Evolutionary conservation across 2,888 invertebrate species (phyloP).

Genomic region (Stictocephala bisonia): DNA sequence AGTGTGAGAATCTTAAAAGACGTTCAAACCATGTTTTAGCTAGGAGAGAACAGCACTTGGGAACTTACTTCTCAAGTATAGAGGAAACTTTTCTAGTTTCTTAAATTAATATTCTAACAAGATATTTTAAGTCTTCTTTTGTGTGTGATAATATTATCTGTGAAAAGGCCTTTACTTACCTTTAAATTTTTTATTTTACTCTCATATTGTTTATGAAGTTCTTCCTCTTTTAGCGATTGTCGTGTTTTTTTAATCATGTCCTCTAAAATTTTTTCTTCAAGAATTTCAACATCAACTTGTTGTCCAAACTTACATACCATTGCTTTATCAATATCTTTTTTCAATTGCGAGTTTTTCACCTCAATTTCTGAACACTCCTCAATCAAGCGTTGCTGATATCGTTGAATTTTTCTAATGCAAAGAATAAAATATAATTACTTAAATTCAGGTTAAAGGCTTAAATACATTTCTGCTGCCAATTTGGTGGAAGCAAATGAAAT

Average conservation of each 20-base stretch:
- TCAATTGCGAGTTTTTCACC: slow-evolving; percentile 22
- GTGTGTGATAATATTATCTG: no score
- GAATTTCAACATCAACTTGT: slow-evolving; percentile 33
- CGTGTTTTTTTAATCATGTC: slow-evolving; percentile 12
- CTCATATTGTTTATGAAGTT: slow-evolving; percentile 34
- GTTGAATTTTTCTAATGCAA: slow-evolving; percentile 35
- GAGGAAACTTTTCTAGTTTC: no score
- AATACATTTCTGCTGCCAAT: no score
- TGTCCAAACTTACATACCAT: slow-evolving; percentile 46
- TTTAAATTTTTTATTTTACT: slow-evolving; percentile 31
- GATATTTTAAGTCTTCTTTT: no score
- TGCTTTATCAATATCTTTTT: slow-evolving; percentile 41
- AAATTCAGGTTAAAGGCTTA: no score
- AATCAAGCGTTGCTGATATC: slow-evolving; percentile 31
- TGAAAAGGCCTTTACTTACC: background rate
- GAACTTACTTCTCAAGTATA: no score
- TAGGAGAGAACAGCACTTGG: no score
- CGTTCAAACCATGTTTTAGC: no score
- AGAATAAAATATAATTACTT: no score
- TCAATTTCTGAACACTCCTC: slow-evolving; percentile 36
- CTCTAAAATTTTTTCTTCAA: slow-evolving; percentile 39
- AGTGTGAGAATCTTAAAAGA: no score
- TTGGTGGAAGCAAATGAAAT: no score
- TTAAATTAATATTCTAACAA: no score
- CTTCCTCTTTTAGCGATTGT: slow-evolving; percentile 22